Base-by-base conservation (phyloP, 2,113 vertebrate genomes). In the Glareola pratincola region DNA sequence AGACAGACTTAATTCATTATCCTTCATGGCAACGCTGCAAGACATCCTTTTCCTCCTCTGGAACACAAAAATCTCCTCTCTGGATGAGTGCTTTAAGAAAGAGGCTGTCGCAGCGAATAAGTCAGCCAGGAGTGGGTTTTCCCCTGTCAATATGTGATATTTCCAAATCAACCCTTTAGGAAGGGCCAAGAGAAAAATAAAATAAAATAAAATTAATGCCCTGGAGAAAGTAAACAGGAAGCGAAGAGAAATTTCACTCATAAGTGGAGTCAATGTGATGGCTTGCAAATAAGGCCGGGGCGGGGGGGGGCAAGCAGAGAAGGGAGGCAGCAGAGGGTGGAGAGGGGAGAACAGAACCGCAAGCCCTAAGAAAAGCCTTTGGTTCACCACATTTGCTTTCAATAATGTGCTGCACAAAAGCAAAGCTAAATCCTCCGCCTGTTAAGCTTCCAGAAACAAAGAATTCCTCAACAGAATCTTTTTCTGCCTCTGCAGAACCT, bases 1-100 rank as follows among this genome's bases (percentile, higher is more conserved):
- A 97, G 94, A 95, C 97, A 97, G 88, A 97, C 92, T 98, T 98
- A 97, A 98, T 98, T 98, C 97, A 98, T 98, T 98, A 97, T 97
- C 96, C 95, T 97, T 98, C 93, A 71, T 91, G 90, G 97, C 89
- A 98, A 94, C 1, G 63, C 60, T 94, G 68, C 47, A 91, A 98
- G 86, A 76, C 94, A 97, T 98, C 96, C 88, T 97, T 97, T 97
- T 96, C 79, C 94, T 96, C 88, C 67, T 76, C 71, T 68, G 26
- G 91, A 96, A 94, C 95, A 95, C 39, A 88, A 68, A 96, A 97
- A 74, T 85, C 22, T 82, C 53, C 75, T 96, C 79, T 93, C 72
- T 89, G 85, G 89, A 91, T 94, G 90, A 88, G 26, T 92, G 83
- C 73, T 81, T 78, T 82, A 88, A 96, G 80, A 96, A 69, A 82